phyloP scores from a whole-genome alignment of 2,113 vertebrate species.

The Anthoscopus minutus region DNA sequence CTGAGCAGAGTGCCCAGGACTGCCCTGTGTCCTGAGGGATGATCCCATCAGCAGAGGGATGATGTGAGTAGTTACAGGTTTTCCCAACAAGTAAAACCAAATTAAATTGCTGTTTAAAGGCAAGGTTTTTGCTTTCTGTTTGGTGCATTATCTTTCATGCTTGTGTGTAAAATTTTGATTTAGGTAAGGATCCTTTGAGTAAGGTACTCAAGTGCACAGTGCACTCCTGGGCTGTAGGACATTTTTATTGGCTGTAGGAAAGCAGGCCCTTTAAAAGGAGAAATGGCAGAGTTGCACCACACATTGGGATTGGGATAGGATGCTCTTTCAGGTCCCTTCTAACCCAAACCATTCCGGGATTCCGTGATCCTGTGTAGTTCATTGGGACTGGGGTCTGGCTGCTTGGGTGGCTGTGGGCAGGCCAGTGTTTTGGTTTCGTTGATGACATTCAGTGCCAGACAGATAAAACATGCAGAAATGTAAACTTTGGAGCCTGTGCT shows the following conservation, averaged over 20 bases:
- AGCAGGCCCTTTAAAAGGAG: not conserved
- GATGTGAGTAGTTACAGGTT: not conserved
- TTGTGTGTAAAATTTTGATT: not conserved
- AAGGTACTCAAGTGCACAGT: not conserved
- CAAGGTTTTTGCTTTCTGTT: not conserved
- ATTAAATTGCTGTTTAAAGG: not conserved
- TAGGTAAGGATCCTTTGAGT: not conserved
- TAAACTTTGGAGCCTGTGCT: not conserved
- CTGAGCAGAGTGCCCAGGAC: not conserved
- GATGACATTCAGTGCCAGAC: not conserved
- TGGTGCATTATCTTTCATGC: not conserved
- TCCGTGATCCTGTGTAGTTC: no score
- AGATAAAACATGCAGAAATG: not conserved
- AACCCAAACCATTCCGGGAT: not conserved
- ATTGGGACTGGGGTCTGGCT: not conserved
- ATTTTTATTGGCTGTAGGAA: not conserved
- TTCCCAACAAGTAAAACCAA: not conserved
- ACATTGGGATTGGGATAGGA: no score
- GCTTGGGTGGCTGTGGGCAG: not conserved
- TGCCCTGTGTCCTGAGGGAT: not conserved
- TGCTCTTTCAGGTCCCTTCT: not conserved
- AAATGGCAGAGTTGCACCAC: not conserved
- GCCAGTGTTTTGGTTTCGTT: not conserved
- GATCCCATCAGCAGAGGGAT: accelerated
- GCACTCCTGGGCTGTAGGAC: accelerated